A percentile compares a stretch with the other conserved stretches of the same genome.
phyloP scores from a whole-genome alignment of 2,888 invertebrate species.

The Apodemia mormo region DNA sequence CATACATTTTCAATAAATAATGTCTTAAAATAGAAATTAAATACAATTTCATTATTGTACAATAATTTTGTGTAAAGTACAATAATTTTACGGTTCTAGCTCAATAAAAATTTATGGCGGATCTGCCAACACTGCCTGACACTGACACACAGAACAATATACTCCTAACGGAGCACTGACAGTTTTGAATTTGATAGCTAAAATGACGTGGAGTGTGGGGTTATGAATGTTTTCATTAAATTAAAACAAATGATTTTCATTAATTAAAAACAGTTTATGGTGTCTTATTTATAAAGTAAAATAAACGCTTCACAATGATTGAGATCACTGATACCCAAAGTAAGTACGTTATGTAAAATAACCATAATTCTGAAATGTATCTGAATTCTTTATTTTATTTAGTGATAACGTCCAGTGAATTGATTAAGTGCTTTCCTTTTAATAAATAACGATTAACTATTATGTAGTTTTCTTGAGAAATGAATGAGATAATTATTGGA shows the following conservation, averaged over 20 bases:
- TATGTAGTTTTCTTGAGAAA: not conserved
- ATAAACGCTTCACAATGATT: constrained; percentile 83
- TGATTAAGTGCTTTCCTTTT: not conserved
- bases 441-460: not conserved
- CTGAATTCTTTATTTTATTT: not conserved
- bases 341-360: constrained; percentile 69
- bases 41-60: no score
- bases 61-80: no score
- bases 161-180: no score
- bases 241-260: constrained; percentile 48
- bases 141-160: no score
- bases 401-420: not conserved
- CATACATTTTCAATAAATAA: no score
- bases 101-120: no score
- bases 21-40: no score
- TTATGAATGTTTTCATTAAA: constrained; percentile 56
- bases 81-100: no score
- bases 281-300: constrained; percentile 31
- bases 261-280: constrained; percentile 37
- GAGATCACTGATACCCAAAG: constrained; percentile 92
- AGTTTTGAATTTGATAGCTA: constrained; percentile 44
- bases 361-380: not conserved
- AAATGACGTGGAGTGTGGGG: constrained; percentile 71
- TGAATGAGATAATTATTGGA: not conserved
- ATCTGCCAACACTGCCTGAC: no score